Base-by-base conservation (phyloP, 2,888 invertebrate species). In the Flexamia atlantica region DNA sequence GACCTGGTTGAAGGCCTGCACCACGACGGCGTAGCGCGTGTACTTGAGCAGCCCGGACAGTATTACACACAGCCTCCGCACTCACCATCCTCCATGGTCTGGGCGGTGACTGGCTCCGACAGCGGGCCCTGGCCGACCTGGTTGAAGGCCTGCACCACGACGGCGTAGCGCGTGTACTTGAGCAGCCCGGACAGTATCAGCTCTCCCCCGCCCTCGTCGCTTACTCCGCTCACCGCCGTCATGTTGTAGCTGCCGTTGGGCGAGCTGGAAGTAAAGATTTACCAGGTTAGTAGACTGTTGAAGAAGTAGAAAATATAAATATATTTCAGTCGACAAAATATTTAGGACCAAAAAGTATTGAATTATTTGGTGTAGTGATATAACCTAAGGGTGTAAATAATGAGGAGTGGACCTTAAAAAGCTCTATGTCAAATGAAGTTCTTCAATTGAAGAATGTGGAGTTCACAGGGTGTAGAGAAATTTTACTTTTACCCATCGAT, bases 61-160 rank as follows among this genome's bases (percentile, higher is more conserved):
- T 72, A 94, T 89, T 42, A 94, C n/a, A n/a, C n/a, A n/a, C n/a
- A n/a, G n/a, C n/a, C n/a, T n/a, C n/a, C n/a, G n/a, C 7, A 85
- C 89, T 90, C 89, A 95, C 95, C 95, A 89, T 95, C 95, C 90
- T 95, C 95, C 91, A 95, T 92, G 14, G 95, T 95, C 90, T 94
- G 94, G 0, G 94, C 93, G 1, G 93, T 92, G 28, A 93, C 91
- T 17, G 94, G 93, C 87, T 95, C 94, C 0, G 94, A 94, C 0
- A 94, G 90, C 0, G 95, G 95, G 3, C 95, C 95, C 9, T 94
- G 93, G 0, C 95, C 95, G 32, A 95, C 93, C 90, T 95, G 94
- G 89, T 95, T 95, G 88, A 94, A 95, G 0, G 95, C 95, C 89
- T 95, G 95, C 53, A 94, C 93, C 17, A 94, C 94, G 57, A 95